Conservation (phyloP, 2,888 invertebrate genomes). For the Seira ritae region DNA sequence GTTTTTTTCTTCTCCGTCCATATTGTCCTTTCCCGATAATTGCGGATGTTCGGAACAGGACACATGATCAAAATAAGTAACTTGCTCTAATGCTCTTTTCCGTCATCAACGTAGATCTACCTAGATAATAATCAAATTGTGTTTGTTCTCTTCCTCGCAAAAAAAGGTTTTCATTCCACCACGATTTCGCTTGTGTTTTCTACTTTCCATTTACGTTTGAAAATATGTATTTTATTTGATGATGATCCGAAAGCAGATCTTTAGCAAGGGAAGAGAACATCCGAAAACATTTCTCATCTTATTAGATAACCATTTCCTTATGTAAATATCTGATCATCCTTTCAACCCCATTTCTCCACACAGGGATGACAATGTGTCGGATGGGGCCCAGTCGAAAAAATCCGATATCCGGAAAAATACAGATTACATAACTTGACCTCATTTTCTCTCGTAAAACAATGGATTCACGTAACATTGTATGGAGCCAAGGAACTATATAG, state of each 20-base stretch:
- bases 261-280: slow-evolving; percentile 4
- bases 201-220: not conserved
- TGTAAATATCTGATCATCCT: not conserved
- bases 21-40: slow-evolving; percentile 33
- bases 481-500: too few species aligned
- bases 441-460: not conserved
- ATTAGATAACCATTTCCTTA: slow-evolving; percentile 2
- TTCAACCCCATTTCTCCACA: not conserved
- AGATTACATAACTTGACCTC: slow-evolving; percentile 5
- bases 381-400: not conserved
- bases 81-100: slow-evolving; percentile 11
- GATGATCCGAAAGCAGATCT: slow-evolving; percentile 3
- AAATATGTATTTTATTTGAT: slow-evolving; percentile 28
- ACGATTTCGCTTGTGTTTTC: not conserved
- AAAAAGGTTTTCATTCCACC: not conserved
- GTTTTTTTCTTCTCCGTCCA: not conserved
- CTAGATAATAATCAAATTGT: not conserved
- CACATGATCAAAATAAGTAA: slow-evolving; percentile 20
- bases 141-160: not conserved
- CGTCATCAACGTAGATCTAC: not conserved
- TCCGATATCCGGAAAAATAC: slow-evolving; percentile 1
- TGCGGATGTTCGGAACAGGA: slow-evolving; percentile 63
- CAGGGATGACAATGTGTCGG: not conserved
- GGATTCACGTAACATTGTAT: too few species aligned
- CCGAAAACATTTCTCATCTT: not conserved